Evolutionary conservation across 2,113 vertebrate species (phyloP), one percentile per base, ranked within the genome.

Genomic region (Stigmatopora argus): DNA sequence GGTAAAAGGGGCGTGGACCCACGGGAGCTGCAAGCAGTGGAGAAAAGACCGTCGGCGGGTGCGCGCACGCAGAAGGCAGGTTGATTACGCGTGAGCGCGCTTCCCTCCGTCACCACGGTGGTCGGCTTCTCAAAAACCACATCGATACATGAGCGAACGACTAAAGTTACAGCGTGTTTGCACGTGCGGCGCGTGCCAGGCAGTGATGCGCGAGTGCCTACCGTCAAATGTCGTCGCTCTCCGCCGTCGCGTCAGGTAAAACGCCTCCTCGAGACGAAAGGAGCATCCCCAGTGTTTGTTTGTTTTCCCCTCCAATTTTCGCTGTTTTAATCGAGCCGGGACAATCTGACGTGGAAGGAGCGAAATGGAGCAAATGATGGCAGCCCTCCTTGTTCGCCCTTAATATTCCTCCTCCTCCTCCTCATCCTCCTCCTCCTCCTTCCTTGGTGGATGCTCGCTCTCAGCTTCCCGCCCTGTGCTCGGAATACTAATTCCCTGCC

Each of bases 401-500:
- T 89, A 80, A 78, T 79, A 80, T 60, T 11, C 2, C 69, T 82
- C 44, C 87, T 78, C 80, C 82, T 70, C 86, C 78, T 53, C 76
- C 78, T 81, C 74, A 74, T 82, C 85, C 81, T 80, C 82, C 78
- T 49, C 72, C 65, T 77, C 71, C 72, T 64, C 79, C 57, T 68
- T 79, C 77, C 64, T 66, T 70, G 74, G 74, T 75, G 69, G 70
- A 62, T 69, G 65, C 81, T 81, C 78, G 73, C 82, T 85, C 86
- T 73, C 59, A 61, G 59, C 83, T 79, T 72, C 26, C 66, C 76
- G 77, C 81, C 81, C 84, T 90, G 90, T 91, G 91, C 85, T 84
- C 85, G 77, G 90, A 92, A 92, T 92, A 91, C 87, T 90, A 91
- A 92, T 87, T 78, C 74, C 69, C 66, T 71, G 81, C 85, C 86